Evolutionary conservation across 2,888 invertebrate genomes (phyloP).

Genomic region (Tromatobia lineatoria): DNA sequence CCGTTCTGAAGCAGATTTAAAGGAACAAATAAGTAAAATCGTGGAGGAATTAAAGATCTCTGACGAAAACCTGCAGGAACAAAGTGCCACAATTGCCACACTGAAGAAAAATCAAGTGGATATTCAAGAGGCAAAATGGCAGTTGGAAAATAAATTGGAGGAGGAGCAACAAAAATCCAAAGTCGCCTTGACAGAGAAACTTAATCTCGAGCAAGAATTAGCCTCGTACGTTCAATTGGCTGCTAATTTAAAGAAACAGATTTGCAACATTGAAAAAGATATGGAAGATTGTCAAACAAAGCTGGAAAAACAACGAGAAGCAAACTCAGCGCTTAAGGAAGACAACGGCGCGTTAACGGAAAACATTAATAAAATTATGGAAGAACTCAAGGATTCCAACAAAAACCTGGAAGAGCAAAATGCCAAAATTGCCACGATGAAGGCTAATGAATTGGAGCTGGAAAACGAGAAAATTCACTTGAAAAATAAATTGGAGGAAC

Average conservation of each 20-base stretch:
- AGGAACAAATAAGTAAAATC: constrained; percentile 28
- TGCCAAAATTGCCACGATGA: neutral
- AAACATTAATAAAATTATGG: neutral
- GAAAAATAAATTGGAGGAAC: constrained; percentile 20
- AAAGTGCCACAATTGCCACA: neutral
- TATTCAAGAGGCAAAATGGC: neutral
- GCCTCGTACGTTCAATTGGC: constrained; percentile 10
- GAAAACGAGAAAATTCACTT: neutral
- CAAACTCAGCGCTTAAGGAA: no score
- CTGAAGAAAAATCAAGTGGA: neutral
- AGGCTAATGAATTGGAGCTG: neutral
- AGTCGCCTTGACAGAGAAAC: neutral
- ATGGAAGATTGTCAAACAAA: no score
- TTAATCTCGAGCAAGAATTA: constrained; percentile 18
- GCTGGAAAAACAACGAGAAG: no score
- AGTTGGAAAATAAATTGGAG: constrained; percentile 34
- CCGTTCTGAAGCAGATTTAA: constrained; percentile 25
- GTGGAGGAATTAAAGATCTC: neutral
- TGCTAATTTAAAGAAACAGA: constrained; percentile 37
- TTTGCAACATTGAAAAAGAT: no score
- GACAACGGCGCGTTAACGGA: no score
- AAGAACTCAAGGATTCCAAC: neutral
- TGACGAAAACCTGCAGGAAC: neutral
- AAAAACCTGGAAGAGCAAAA: neutral
- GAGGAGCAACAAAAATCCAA: neutral